Percentiles rank a stretch among this genome's conserved stretches.
These are phyloP conservation scores for Atrina japonica DNA, from an alignment of 2,888 invertebrate genomes.

Conservation along the genomic window DNA sequence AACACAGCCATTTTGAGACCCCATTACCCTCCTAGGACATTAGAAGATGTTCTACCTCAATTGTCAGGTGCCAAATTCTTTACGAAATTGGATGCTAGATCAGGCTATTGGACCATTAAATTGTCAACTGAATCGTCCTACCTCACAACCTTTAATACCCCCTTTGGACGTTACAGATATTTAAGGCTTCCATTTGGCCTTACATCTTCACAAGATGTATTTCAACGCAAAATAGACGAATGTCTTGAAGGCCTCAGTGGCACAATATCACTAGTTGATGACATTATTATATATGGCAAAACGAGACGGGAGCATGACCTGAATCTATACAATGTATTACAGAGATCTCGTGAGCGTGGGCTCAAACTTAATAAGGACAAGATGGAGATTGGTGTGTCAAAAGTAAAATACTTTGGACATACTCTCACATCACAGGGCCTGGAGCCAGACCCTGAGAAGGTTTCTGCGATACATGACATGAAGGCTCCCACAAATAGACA, in stretches of 20 bases:
- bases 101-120: conserved; percentile 51
- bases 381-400: conserved; percentile 33
- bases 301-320: conserved; percentile 49
- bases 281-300: conserved; percentile 40
- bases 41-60: conserved; percentile 50
- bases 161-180: conserved; percentile 42
- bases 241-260: conserved; percentile 41
- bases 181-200: conserved; percentile 52
- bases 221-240: conserved; percentile 45
- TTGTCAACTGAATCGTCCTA: conserved; percentile 34
- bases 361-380: conserved; percentile 41
- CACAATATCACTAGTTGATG: conserved; percentile 40
- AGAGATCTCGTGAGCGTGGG: conserved; percentile 27
- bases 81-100: conserved; percentile 45
- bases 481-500: conserved; percentile 18
- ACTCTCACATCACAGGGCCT: conserved; percentile 33
- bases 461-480: conserved; percentile 36
- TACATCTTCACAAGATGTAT: conserved; percentile 45
- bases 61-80: conserved; percentile 48
- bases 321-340: conserved; percentile 39
- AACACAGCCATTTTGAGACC: conserved; percentile 49
- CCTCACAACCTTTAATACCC: conserved; percentile 44
- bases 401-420: conserved; percentile 49
- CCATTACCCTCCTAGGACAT: conserved; percentile 48
- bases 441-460: conserved; percentile 38